Evolutionary conservation across 2,113 vertebrate genomes (phyloP).

Genomic region (Nesospiza acunhae): DNA sequence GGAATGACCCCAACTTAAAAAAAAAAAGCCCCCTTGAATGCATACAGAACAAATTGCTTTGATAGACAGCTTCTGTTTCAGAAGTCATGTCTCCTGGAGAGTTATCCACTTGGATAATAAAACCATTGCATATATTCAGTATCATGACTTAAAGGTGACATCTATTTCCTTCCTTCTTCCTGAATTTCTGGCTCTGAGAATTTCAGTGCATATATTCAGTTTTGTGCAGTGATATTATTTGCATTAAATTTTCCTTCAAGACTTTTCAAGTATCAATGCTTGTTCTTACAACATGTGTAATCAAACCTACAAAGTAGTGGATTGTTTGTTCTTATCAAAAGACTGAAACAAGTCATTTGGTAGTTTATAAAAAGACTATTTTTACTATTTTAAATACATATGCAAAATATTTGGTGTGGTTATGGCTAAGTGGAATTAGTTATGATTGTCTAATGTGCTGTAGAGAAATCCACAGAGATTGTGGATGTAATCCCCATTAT

Average conservation of each 20-base stretch:
- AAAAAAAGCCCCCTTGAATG: neutral
- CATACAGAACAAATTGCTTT: neutral
- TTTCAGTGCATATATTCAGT: neutral
- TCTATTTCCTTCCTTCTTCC: neutral
- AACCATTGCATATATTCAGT: neutral
- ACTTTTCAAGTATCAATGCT: neutral
- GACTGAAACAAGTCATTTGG: neutral
- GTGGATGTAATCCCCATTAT: neutral
- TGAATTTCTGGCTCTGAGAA: neutral
- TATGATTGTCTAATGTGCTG: neutral
- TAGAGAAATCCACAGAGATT: neutral
- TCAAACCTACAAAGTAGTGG: neutral
- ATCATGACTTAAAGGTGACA: neutral
- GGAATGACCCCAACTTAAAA: neutral
- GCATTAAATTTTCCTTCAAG: neutral
- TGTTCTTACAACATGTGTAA: neutral
- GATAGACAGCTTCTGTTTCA: neutral
- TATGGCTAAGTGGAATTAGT: neutral
- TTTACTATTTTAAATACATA: neutral
- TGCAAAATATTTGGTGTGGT: neutral
- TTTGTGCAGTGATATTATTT: neutral
- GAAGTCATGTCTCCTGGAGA: neutral
- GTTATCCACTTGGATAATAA: neutral
- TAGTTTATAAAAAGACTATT: neutral
- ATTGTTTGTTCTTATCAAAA: neutral